Evolutionary conservation across 1,140 invertebrate genomes (phyloP), one percentile per base, ranked within the genome.

Genomic region (Zeugodacus cucurbitae): DNA sequence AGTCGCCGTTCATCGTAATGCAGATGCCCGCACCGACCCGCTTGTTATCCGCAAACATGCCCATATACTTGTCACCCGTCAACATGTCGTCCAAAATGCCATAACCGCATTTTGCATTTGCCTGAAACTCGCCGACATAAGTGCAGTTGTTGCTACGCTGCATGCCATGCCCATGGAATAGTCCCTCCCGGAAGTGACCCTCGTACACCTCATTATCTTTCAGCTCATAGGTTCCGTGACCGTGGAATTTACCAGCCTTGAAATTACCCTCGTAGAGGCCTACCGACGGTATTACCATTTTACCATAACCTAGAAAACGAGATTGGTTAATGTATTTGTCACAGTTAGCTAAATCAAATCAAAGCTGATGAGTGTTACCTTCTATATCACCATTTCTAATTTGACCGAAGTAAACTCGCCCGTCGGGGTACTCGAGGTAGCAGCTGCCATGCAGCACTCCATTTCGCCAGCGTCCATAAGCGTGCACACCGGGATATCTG

Each of bases 31-130:
- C 95, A 0, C 97, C 97, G 92, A 97, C 96, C 89, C 96, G 96
- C 91, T 96, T 95, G 92, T 97, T 96, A 88, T 98, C 97, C 87
- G 94, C 95, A 97, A 97, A 98, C 92, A 96, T 96, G 22, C 97
- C 97, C 91, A 98, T 95, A 94, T 98, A 98, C 93, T 98, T 98
- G 93, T 98, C 97, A 34, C 97, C 97, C 90, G 95, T 96, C 37
- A 96, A 95, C 70, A 97, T 97, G 91, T 98, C 96, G 91, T 98
- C 97, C 94, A 98, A 96, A 4, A 98, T 96, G 17, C 97, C 97
- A 91, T 98, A 98, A 1, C 97, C 97, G 90, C 96, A 95, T 90
- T 96, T 96, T 1, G 95, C 95, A 44, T 97, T 97, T 44, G 93
- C 94, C 17, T 95, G 94, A 96, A 97, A 98, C 93, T 98, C 97